phyloP scores from a whole-genome alignment of 1,140 invertebrate genomes.

The Stenopsyche tienmushanensis region DNA sequence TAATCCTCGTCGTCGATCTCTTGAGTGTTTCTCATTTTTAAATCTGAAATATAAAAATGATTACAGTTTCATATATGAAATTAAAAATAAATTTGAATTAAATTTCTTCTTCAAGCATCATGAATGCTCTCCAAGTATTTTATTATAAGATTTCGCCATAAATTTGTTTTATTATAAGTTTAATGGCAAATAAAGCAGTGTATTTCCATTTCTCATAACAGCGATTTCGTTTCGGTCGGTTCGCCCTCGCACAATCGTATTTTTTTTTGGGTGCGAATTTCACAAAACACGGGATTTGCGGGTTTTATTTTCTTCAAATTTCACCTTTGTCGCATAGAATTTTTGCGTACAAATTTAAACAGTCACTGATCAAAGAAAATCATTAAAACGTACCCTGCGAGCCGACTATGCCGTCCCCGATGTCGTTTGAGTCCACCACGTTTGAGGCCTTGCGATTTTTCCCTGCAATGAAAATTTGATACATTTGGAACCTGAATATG shows the following conservation, averaged over 20 bases:
- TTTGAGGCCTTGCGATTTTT: constrained; percentile 39
- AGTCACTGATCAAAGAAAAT: constrained; percentile 17
- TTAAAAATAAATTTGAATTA: no score
- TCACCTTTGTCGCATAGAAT: neutral
- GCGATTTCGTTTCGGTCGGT: no score
- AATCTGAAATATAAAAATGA: constrained; percentile 28
- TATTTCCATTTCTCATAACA: no score
- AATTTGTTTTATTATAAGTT: neutral
- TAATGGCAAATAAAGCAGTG: no score
- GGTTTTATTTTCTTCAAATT: neutral
- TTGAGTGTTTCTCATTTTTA: constrained; percentile 33
- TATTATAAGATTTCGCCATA: neutral
- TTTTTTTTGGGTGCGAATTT: no score
- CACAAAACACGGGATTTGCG: neutral
- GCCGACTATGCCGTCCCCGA: constrained; percentile 26
- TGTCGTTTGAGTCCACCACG: constrained; percentile 33
- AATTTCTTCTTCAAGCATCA: no score
- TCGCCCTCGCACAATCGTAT: no score
- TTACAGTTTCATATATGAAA: no score
- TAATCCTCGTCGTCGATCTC: constrained; percentile 36
- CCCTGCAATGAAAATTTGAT: constrained; percentile 26
- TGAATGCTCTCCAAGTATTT: neutral
- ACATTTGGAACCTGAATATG: no score
- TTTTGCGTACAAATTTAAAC: constrained; percentile 2
- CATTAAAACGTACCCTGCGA: constrained; percentile 31